Conservation (phyloP, 2,113 vertebrate genomes). For the Rostratula benghalensis region DNA sequence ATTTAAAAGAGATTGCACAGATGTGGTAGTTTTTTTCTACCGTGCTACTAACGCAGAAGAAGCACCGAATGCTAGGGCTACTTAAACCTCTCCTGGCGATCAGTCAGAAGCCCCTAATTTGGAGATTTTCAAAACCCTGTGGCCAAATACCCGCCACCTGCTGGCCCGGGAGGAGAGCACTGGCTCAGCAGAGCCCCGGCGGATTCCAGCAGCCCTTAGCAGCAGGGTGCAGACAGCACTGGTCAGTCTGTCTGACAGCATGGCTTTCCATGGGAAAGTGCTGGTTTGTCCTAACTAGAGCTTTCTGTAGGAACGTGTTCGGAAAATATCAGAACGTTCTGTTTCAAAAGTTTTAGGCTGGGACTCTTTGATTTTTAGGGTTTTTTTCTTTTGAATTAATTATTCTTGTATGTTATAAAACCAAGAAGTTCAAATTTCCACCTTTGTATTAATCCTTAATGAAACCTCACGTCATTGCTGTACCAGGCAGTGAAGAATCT, state of each 20-base stretch:
- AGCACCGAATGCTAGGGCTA: not conserved
- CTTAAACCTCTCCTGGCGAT: not conserved
- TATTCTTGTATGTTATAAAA: not conserved
- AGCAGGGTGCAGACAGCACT: too few species aligned
- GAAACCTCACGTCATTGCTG: not conserved
- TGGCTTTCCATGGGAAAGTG: not conserved
- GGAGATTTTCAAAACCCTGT: not conserved
- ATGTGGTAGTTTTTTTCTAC: not conserved
- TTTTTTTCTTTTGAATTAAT: not conserved
- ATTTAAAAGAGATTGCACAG: not conserved
- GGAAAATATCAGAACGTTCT: not conserved
- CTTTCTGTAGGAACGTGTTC: not conserved
- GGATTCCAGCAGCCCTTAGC: not conserved
- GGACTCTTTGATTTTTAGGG: not conserved
- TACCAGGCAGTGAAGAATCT: not conserved
- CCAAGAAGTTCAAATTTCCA: not conserved
- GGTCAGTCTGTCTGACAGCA: not conserved
- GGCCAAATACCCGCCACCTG: slow-evolving; percentile 13
- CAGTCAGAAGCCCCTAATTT: not conserved
- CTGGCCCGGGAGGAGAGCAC: not conserved
- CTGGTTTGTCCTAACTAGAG: not conserved
- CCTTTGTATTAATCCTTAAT: not conserved
- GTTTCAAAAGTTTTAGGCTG: not conserved
- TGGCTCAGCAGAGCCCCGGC: not conserved
- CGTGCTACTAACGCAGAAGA: not conserved